These are phyloP conservation scores for Phymastichus coffea DNA, from an alignment of 1,140 invertebrate species.

Conservation along the genomic window DNA sequence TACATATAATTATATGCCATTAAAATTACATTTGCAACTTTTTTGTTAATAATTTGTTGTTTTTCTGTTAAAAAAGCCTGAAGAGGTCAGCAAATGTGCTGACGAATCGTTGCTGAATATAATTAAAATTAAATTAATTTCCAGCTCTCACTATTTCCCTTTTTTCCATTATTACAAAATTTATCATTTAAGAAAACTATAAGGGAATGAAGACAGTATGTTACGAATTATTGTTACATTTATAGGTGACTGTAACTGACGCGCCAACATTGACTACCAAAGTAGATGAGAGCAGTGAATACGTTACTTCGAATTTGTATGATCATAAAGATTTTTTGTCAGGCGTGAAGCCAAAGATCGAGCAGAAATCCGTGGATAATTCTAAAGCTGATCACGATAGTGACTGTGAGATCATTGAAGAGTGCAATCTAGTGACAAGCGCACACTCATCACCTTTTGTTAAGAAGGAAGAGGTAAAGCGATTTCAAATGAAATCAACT, in stretches of 20 bases:
- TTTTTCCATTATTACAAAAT: no score
- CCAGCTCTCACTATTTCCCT: no score
- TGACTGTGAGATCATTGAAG: slow-evolving; percentile 49
- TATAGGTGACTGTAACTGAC: slow-evolving; percentile 14
- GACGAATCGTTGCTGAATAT: no score
- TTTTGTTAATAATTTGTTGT: no score
- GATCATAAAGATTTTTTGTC: slow-evolving; percentile 41
- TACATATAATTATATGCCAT: no score
- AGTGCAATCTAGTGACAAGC: slow-evolving; percentile 4
- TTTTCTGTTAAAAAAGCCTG: no score
- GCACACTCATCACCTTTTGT: background rate
- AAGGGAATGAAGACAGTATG: no score
- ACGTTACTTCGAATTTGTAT: slow-evolving; percentile 44
- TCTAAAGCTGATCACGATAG: slow-evolving; percentile 40
- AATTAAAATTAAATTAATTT: no score
- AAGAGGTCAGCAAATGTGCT: no score
- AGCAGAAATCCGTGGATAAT: background rate
- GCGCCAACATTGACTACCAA: background rate
- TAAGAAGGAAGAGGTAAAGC: slow-evolving; percentile 1
- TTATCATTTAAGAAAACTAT: no score
- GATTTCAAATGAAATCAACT: background rate
- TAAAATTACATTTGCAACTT: no score
- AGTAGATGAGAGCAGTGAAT: slow-evolving; percentile 34
- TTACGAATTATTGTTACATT: no score
- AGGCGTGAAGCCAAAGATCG: slow-evolving; percentile 19